phyloP scores from a whole-genome alignment of 2,888 invertebrate species.

The Patella depressa region DNA sequence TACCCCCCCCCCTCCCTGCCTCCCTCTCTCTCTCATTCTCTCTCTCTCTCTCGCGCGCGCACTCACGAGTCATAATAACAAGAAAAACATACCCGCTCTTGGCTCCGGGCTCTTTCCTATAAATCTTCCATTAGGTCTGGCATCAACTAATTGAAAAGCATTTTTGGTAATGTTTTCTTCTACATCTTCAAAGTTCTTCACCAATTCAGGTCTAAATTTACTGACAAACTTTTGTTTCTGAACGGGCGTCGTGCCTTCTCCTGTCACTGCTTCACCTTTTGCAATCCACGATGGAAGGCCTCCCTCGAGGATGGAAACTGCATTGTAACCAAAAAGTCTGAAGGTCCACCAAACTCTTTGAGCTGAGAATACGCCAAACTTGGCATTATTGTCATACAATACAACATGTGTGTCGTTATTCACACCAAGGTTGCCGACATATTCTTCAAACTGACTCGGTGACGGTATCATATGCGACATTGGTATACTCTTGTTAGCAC shows the following conservation, averaged over 20 bases:
- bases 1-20: too few species aligned
- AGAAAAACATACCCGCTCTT: conserved; percentile 51
- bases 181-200: conserved; percentile 61
- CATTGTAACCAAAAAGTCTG: conserved; percentile 60
- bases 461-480: conserved; percentile 63
- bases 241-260: conserved; percentile 33
- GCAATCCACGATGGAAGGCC: conserved; percentile 60
- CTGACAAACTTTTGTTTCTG: conserved; percentile 45
- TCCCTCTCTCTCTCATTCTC: too few species aligned
- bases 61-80: neutral
- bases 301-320: conserved; percentile 62
- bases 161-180: conserved; percentile 50
- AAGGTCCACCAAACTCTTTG: conserved; percentile 67
- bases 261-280: conserved; percentile 38
- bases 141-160: conserved; percentile 59
- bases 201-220: conserved; percentile 40
- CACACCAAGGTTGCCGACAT: conserved; percentile 62
- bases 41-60: too few species aligned
- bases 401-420: conserved; percentile 61
- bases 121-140: conserved; percentile 61
- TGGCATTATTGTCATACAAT: conserved; percentile 62
- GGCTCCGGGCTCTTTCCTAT: conserved; percentile 64
- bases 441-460: conserved; percentile 54
- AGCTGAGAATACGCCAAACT: conserved; percentile 58
- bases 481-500: conserved; percentile 50